Base-by-base conservation (phyloP, 2,113 vertebrate genomes). In the Amphilophus citrinellus region DNA sequence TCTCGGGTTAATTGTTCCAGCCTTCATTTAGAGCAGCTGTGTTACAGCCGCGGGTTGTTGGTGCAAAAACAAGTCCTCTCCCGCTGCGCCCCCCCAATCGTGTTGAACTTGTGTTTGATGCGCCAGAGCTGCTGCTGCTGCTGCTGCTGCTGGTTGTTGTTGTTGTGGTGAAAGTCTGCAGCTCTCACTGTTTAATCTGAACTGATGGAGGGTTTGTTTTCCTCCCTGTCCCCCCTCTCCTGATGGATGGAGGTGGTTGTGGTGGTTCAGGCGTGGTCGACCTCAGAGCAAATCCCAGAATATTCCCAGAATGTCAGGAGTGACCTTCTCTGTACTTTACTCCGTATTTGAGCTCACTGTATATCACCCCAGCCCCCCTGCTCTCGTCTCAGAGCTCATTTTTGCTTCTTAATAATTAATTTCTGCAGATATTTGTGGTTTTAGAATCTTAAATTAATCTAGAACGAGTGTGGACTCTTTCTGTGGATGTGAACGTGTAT, bases 201-300 rank as follows among this genome's bases (percentile, higher is more conserved):
- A 11, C 22, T 75, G 44, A 82, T 73, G 79, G 39, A 63, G 59
- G 50, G 20, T 42, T 35, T 61, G 9, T 27, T 9, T 20, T 44
- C 57, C 39, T n/a, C 37, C 44, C 6, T 22, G 15, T 30, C 65
- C 65, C 65, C 15, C 18, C 10, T 63, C 7, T 47, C 3, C 62
- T 56, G 78, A 71, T 60, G 79, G 80, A 78, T 11, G 81, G 24
- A 24, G 24, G 0, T 30, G 76, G 1, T 3, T 77, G 1, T 60
- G 83, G 1, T 18, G 84, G 61, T 82, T 87, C 86, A 93, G 92
- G 92, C 88, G 92, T 93, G 88, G 90, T 82, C 87, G 92, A 91
- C 92, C 89, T 90, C 81, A 76, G 35, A 60, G 60, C 20, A 0
- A 0, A 56, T 42, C 59, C 39, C 17, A 47, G 39, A 83, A 88